Conservation (phyloP, 2,797 vertebrate genomes). For the Spondyliosoma cantharus region DNA sequence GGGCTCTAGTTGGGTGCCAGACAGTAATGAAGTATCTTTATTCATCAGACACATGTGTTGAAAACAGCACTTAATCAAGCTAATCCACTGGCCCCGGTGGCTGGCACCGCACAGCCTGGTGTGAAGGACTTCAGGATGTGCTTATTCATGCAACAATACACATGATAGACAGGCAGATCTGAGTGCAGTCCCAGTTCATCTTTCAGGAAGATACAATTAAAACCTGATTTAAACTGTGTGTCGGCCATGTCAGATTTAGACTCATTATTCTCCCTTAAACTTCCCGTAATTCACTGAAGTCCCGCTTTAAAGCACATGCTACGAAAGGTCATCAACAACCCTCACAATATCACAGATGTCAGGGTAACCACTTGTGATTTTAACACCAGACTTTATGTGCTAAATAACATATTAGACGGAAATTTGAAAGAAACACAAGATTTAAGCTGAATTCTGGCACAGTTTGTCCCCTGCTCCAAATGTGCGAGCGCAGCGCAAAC, state of each 20-base stretch:
- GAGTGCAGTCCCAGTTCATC: not conserved
- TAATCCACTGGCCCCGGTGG: conserved; percentile 52
- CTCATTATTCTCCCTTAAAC: not conserved
- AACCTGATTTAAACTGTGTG: not conserved
- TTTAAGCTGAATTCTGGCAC: not conserved
- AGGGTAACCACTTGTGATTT: not conserved
- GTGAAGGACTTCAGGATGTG: conserved; percentile 44
- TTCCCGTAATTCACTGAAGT: not conserved
- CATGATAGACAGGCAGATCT: conserved; percentile 27
- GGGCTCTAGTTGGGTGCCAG: conserved; percentile 67
- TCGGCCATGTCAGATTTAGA: not conserved
- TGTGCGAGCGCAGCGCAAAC: conserved; percentile 70
- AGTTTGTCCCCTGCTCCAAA: conserved; percentile 60
- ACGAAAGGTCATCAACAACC: not conserved
- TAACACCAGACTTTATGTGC: not conserved
- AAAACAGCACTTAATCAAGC: conserved; percentile 67
- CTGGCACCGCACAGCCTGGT: conserved; percentile 53
- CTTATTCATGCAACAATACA: conserved; percentile 49
- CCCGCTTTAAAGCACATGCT: not conserved
- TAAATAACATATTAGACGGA: not conserved
- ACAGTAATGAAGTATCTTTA: conserved; percentile 76
- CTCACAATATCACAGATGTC: not conserved
- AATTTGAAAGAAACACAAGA: not conserved
- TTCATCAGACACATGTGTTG: conserved; percentile 70
- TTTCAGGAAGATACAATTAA: not conserved